Percentiles rank a stretch among this genome's conserved stretches.
phyloP scores from a whole-genome alignment of 2,888 invertebrate genomes.

The Cryptus viduatorius region DNA sequence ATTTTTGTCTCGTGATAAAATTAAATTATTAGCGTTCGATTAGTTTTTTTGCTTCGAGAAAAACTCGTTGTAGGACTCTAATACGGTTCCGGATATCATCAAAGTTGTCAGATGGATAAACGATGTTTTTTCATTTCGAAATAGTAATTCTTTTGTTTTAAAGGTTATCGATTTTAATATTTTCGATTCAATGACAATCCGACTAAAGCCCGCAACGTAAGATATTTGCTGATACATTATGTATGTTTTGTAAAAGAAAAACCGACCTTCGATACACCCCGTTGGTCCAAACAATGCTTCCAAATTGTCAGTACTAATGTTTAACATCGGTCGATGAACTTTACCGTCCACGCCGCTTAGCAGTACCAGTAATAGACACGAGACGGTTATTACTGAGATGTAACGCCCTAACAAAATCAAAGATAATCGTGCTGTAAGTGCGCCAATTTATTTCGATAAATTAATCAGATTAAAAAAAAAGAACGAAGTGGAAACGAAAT shows the following conservation, averaged over 20 bases:
- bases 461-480: conserved; percentile 2
- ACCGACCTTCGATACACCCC: conserved; percentile 84
- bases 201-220: conserved; percentile 17
- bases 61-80: neutral
- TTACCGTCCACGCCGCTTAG: conserved; percentile 73
- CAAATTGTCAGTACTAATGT: conserved; percentile 78
- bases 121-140: neutral
- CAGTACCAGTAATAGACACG: conserved; percentile 72
- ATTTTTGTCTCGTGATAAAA: neutral
- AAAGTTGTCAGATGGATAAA: neutral
- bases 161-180: neutral
- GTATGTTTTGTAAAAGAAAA: conserved; percentile 68
- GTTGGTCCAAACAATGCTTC: conserved; percentile 81
- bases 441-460: conserved; percentile 40
- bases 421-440: conserved; percentile 69
- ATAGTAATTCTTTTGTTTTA: neutral
- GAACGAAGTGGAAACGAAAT: neutral
- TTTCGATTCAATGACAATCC: conserved; percentile 44
- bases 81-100: neutral
- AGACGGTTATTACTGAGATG: conserved; percentile 71
- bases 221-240: conserved; percentile 32
- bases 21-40: neutral
- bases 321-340: conserved; percentile 72
- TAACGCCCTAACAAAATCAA: conserved; percentile 72
- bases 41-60: conserved; percentile 8